Evolutionary conservation across 2,113 vertebrate species (phyloP), one percentile per base, ranked within the genome.

Genomic region (Mesoclemmys tuberculata): DNA sequence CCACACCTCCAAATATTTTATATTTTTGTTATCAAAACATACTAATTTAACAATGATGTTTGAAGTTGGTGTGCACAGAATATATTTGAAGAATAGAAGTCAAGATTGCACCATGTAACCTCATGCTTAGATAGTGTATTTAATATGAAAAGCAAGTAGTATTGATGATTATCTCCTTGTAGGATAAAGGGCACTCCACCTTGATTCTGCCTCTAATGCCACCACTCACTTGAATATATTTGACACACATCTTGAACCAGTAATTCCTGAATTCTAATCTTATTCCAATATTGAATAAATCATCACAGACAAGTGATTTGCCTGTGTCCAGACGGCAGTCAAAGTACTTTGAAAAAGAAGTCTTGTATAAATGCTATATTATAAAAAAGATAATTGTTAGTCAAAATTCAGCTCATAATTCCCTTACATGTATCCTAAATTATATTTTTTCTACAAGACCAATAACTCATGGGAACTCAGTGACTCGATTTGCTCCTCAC

Each of bases 111-210:
- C 6, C 74, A 77, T 77, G 24, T 77, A 77, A 77, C 41, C 12
- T 71, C 35, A 71, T 46, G 21, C 74, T 27, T 46, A 8, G 26
- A 22, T 27, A 90, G 87, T 89, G 78, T 2, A 46, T 0, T 4
- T 54, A 93, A 90, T 18, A 80, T 10, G 6, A 77, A n/a, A 35
- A 90, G 79, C 31, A 77, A 71, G 75, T 1, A 88, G 44, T 35
- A 82, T 77, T 48, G 19, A 13, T 94, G 31, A 22, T 88, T 41
- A 27, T 58, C 61, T 90, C 82, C 80, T 71, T 2, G 31, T 64
- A 85, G 0, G 77, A 22, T 41, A 26, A 2, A 52, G 13, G 7
- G 68, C 55, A 54, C 0, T 51, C 58, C 3, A 79, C 16, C 46
- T 55, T 80, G 38, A 92, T 51, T 21, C 51, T 89, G 8, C 6